Evolutionary conservation across 2,797 vertebrate genomes (phyloP).

Genomic region (Astyanax mexicanus): DNA sequence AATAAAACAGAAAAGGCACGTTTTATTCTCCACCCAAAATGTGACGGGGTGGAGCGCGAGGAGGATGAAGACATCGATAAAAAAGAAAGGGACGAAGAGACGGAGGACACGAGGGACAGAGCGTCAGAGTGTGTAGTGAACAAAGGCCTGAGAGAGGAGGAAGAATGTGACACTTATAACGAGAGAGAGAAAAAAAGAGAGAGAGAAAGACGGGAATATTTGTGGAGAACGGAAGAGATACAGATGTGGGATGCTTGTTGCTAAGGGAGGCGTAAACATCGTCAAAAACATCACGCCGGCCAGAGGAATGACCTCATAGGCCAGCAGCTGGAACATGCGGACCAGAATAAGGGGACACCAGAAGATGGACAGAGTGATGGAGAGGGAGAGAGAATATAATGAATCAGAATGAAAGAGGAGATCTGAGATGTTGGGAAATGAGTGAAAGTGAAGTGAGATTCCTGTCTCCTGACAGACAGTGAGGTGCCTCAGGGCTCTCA

Average conservation of each 20-base stretch:
- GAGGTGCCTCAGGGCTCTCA: constrained; percentile 39
- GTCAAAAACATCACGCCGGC: constrained; percentile 76
- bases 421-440: no score
- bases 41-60: constrained; percentile 37
- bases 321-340: constrained; percentile 70
- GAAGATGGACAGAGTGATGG: constrained; percentile 25
- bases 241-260: constrained; percentile 80
- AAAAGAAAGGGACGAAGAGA: not conserved
- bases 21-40: constrained; percentile 34
- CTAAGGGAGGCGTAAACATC: constrained; percentile 72
- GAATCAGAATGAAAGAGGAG: not conserved
- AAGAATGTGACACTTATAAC: not conserved
- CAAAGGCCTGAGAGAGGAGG: not conserved
- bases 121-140: not conserved
- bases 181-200: not conserved
- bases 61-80: constrained; percentile 13
- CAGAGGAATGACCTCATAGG: constrained; percentile 75
- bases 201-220: constrained; percentile 14
- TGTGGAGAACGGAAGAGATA: constrained; percentile 59
- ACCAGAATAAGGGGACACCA: constrained; percentile 1
- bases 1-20: constrained; percentile 3
- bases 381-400: constrained; percentile 20
- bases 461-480: not conserved
- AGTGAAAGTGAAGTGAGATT: not conserved
- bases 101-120: constrained; percentile 1